These are phyloP conservation scores for Oenanthe melanoleuca DNA, from an alignment of 2,113 vertebrate genomes.

Conservation along the genomic window DNA sequence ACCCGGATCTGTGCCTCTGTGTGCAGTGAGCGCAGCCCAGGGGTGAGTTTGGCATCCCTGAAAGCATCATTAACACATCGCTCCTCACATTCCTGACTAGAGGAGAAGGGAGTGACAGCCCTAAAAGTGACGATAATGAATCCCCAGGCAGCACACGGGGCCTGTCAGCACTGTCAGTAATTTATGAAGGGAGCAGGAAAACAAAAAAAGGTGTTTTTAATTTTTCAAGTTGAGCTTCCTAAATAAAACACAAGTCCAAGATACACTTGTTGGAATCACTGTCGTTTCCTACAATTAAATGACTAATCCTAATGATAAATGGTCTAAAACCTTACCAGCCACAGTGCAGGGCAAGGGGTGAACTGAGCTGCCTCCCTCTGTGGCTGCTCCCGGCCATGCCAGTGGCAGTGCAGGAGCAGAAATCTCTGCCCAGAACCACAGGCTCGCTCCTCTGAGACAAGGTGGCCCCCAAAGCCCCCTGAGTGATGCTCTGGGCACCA, in stretches of 20 bases:
- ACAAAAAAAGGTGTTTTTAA: neutral
- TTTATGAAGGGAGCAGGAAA: neutral
- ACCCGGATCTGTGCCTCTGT: neutral
- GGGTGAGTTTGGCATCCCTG: neutral
- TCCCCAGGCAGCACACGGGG: neutral
- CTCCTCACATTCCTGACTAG: neutral
- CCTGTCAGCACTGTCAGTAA: neutral
- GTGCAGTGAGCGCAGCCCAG: neutral
- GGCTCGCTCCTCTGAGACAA: rapidly evolving
- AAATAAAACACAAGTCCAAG: neutral
- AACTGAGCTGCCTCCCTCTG: neutral
- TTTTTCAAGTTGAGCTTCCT: neutral
- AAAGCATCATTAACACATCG: neutral
- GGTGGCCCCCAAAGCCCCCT: neutral
- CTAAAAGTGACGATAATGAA: slow-evolving; percentile 33
- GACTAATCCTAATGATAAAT: neutral
- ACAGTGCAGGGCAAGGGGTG: neutral
- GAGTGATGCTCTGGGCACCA: neutral
- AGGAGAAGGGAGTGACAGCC: slow-evolving; percentile 11
- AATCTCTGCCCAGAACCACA: neutral
- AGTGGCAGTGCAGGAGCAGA: too few species aligned
- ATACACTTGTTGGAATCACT: rapidly evolving
- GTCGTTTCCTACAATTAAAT: neutral
- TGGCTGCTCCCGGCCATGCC: rapidly evolving
- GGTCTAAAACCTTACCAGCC: rapidly evolving